Evolutionary conservation across 2,888 invertebrate genomes (phyloP), one percentile per base, ranked within the genome.

Genomic region (Zygothrica quintamaculata): DNA sequence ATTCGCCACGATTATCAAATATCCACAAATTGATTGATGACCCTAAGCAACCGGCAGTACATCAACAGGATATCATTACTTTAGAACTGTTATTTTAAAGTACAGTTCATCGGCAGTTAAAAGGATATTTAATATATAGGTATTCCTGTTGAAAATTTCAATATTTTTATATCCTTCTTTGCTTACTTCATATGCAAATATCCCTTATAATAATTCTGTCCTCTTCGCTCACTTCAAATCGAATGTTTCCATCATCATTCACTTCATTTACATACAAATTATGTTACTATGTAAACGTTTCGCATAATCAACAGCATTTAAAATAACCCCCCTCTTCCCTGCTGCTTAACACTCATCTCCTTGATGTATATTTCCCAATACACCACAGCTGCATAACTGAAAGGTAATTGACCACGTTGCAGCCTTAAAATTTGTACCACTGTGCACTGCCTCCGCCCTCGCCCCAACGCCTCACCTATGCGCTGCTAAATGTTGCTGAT

Each of bases 1-100:
- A 84, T 77, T 84, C n/a, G 74, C 77, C 55, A 75, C 86, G 81
- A 77, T 86, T 82, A 82, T 82, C 86, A 71, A 75, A 84, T 65
- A 68, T n/a, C n/a, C n/a, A n/a, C 68, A 57, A 50, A 61, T 22
- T 82, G 86, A 82, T 82, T 82, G 84, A 82, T 82, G 86, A 82
- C 74, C 52, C 46, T 73, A 48, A 61, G 48, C 36, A n/a, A n/a
- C n/a, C n/a, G n/a, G n/a, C n/a, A 18, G 31, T 42, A 18, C 29
- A 8, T n/a, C 8, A 26, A 40, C 4, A 36, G 31, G 47, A 34
- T 22, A 43, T 34, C 33, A 34, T 31, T 26, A 40, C 47, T 40
- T 50, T 46, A 42, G 40, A 12, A 52, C 11, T 36, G 4, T 16
- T 13, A 11, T 37, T 65, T 59, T 18, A 53, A 58, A 22, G 4